Base-by-base conservation (phyloP, 2,888 invertebrate species). In the Adineta ricciae region DNA sequence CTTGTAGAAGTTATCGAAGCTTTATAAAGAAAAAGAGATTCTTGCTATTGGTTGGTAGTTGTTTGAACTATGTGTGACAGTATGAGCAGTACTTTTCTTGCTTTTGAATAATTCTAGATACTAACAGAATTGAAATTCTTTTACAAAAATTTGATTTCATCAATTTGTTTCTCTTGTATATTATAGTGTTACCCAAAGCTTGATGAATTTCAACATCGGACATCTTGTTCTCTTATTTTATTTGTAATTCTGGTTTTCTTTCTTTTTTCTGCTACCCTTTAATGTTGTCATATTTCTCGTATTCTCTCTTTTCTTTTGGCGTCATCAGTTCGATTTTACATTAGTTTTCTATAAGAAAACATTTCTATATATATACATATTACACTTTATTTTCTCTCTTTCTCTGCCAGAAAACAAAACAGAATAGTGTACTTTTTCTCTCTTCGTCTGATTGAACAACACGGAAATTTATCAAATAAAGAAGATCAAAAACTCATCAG, bases 261-360 rank as follows among this genome's bases (percentile, higher is more conserved):
- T 27, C 32, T 64, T 50, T 50, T 50, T 50, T 27, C 27, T 64
- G 27, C 64, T 27, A 64, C 64, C 64, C 64, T 64, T 64, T 27
- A 64, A 64, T 64, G 64, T 64, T 64, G 64, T 64, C 64, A 64
- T 64, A 64, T 64, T 64, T 11, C 64, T 64, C 64, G 64, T 64
- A 64, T 64, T 64, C 64, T 56, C 50, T n/a, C n/a, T 50, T 32
- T 64, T 64, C 32, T 64, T 64, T 32, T 64, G 27, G 64, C 64
- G 27, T 64, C 64, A 64, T 32, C 27, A 64, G 32, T 64, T 64
- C 64, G 27, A 64, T 64, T 64, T 64, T 27, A 64, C 27, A 64
- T 64, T 64, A 64, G 64, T 64, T 64, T 64, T 64, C 64, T 64
- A 64, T 27, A 64, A 64, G 64, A 64, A 64, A 64, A 64, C 64